These are phyloP conservation scores for Enteromius anoplus DNA, from an alignment of 2,797 vertebrate species.

Conservation along the genomic window DNA sequence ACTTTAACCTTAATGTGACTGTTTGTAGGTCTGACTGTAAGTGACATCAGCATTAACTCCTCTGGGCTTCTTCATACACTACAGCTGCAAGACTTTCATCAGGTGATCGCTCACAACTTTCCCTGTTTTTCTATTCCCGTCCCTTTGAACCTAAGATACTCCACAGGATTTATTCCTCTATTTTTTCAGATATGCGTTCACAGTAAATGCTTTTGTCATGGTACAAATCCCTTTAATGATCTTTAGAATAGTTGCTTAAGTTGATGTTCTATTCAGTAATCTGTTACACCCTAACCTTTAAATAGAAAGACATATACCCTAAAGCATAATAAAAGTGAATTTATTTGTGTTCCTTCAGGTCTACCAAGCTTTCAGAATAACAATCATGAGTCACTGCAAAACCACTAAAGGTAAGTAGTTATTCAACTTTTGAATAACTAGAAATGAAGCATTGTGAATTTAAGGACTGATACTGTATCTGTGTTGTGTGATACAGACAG, in stretches of 20 bases:
- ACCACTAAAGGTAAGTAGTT: slow-evolving; percentile 79
- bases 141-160: neutral
- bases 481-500: slow-evolving; percentile 73
- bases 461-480: neutral
- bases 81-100: slow-evolving; percentile 86
- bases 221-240: neutral
- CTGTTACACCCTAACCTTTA: neutral
- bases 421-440: neutral
- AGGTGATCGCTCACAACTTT: slow-evolving; percentile 72
- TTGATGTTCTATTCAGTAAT: neutral
- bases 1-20: neutral
- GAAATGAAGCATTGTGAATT: neutral
- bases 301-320: neutral
- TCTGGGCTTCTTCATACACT: slow-evolving; percentile 86
- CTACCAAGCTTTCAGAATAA: slow-evolving; percentile 93
- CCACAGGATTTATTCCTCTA: neutral
- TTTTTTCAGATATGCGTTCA: neutral
- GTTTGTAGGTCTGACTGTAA: slow-evolving; percentile 82
- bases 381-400: slow-evolving; percentile 84
- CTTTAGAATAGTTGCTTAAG: neutral
- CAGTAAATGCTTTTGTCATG: neutral
- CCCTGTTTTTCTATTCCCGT: neutral
- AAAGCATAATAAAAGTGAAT: neutral
- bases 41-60: slow-evolving; percentile 81
- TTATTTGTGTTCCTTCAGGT: slow-evolving; percentile 74